Conservation (phyloP, 2,888 invertebrate genomes). For the Tribolium freemani region DNA sequence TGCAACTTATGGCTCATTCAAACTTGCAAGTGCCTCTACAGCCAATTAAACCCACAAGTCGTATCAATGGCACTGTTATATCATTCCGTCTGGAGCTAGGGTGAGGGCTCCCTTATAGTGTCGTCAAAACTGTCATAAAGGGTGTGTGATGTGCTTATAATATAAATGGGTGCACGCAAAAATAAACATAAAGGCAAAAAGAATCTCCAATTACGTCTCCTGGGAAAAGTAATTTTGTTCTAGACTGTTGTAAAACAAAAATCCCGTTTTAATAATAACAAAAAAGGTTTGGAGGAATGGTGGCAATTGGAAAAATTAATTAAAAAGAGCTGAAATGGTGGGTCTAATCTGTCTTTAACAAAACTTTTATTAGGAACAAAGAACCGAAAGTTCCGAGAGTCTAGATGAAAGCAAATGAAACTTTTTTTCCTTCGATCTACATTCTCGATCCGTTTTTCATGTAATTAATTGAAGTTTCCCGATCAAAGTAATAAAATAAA, state of each 20-base stretch:
- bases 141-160: background rate
- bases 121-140: background rate
- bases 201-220: background rate
- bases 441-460: slow-evolving; percentile 38
- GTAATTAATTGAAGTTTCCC: slow-evolving; percentile 40
- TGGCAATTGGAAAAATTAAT: slow-evolving; percentile 31
- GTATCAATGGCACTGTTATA: background rate
- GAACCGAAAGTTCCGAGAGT: slow-evolving; percentile 30
- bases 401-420: slow-evolving; percentile 40
- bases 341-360: slow-evolving; percentile 36
- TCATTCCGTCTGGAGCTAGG: background rate
- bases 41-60: background rate
- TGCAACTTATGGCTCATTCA: background rate
- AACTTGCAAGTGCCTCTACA: background rate
- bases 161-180: background rate
- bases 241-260: background rate
- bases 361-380: slow-evolving; percentile 42
- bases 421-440: slow-evolving; percentile 33
- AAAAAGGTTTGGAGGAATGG: background rate
- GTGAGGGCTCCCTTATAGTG: background rate
- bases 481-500: slow-evolving; percentile 29
- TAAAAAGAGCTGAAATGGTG: slow-evolving; percentile 33
- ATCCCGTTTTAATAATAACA: background rate
- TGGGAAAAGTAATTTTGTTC: background rate
- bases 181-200: background rate